A percentile compares a stretch with the other conserved stretches of the same genome.
Conservation (phyloP, 2,888 invertebrate genomes). For the Macropis europaea region DNA sequence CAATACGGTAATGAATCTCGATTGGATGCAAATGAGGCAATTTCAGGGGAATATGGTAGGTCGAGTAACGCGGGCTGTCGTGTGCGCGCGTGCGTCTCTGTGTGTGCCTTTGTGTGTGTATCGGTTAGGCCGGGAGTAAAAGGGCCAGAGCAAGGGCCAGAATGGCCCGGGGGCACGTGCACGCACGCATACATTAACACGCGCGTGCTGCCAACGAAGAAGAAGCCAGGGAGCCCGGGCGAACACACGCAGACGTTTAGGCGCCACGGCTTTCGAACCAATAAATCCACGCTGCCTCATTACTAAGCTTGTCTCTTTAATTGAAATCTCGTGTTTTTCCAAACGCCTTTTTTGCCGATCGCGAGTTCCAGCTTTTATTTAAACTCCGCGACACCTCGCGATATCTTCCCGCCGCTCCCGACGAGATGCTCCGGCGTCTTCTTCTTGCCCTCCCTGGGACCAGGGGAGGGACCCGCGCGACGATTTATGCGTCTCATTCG, state of each 20-base stretch:
- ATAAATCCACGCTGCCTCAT: constrained; percentile 80
- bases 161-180: constrained; percentile 50
- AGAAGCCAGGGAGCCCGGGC: constrained; percentile 21
- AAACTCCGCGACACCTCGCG: constrained; percentile 70
- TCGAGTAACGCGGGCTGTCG: constrained; percentile 13
- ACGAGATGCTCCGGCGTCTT: constrained; percentile 30
- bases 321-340: constrained; percentile 83
- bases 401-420: constrained; percentile 61
- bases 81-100: no score
- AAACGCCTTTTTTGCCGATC: constrained; percentile 54
- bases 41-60: constrained; percentile 45
- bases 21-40: constrained; percentile 68
- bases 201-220: constrained; percentile 55
- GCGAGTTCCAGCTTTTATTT: constrained; percentile 68
- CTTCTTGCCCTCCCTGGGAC: background rate
- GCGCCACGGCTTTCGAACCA: constrained; percentile 66
- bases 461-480: no score
- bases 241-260: constrained; percentile 67
- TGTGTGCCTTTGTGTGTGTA: constrained; percentile 22
- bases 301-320: constrained; percentile 83
- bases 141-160: constrained; percentile 9
- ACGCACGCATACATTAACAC: constrained; percentile 62
- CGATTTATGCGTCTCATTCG: constrained; percentile 50
- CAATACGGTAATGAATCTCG: constrained; percentile 68
- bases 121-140: constrained; percentile 23